Conservation (phyloP, 1,140 invertebrate species). For the Cherax destructor region DNA sequence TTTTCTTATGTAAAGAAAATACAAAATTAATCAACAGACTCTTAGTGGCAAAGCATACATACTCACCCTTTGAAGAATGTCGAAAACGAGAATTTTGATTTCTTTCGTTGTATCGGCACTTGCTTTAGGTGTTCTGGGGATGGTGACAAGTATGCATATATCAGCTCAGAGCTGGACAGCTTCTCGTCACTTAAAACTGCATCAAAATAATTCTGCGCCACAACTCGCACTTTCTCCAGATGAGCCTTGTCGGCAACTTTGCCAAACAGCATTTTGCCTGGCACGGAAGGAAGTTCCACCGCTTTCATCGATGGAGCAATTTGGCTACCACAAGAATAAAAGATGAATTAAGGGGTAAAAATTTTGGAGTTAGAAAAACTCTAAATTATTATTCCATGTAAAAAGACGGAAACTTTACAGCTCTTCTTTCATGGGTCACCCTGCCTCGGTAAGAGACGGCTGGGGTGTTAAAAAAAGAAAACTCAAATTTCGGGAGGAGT, state of each 20-base stretch:
- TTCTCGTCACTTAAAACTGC: conserved; percentile 87
- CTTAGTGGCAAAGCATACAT: background rate
- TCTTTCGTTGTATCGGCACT: conserved; percentile 83
- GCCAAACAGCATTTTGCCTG: conserved; percentile 81
- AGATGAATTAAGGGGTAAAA: background rate
- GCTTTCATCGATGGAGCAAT: conserved; percentile 87
- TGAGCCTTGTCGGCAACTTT: conserved; percentile 64
- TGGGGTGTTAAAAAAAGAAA: too few relatives aligned
- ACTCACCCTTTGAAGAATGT: conserved; percentile 88
- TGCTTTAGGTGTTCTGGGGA: conserved; percentile 91
- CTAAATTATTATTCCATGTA: too few relatives aligned
- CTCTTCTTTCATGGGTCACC: too few relatives aligned
- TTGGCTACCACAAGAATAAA: conserved; percentile 75
- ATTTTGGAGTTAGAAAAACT: background rate
- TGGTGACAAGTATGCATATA: conserved; percentile 92
- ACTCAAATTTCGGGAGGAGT: too few relatives aligned
- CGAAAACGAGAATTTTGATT: conserved; percentile 88
- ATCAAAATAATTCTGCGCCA: conserved; percentile 88
- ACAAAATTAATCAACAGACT: too few relatives aligned
- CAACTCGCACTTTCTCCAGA: conserved; percentile 85
- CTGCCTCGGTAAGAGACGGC: too few relatives aligned
- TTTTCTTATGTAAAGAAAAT: too few relatives aligned
- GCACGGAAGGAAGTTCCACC: conserved; percentile 86
- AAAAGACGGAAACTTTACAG: too few relatives aligned
- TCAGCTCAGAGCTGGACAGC: conserved; percentile 89